A percentile compares a stretch with the other conserved stretches of the same genome.
These are phyloP conservation scores for Tetranychus piercei DNA, from an alignment of 2,888 invertebrate genomes.

Conservation along the genomic window DNA sequence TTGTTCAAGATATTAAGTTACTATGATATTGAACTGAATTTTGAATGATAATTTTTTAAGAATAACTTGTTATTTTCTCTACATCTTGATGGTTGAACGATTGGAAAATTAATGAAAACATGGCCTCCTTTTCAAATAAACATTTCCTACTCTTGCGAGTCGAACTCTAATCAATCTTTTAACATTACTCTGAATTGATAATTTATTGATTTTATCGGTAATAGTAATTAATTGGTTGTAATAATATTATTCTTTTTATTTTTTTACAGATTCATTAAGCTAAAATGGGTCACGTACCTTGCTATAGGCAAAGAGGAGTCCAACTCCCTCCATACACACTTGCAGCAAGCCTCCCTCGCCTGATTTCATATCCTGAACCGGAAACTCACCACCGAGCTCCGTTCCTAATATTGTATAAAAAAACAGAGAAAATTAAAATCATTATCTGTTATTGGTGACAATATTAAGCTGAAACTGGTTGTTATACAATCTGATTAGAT, in stretches of 20 bases:
- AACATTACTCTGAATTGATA: too few relatives aligned
- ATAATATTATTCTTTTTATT: too few relatives aligned
- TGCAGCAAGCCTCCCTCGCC: slow-evolving; percentile 85
- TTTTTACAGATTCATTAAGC: background rate
- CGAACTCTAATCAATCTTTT: too few relatives aligned
- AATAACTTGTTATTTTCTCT: background rate
- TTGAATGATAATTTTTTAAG: background rate
- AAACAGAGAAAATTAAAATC: background rate
- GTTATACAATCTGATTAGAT: too few relatives aligned
- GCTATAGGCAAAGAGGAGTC: slow-evolving; percentile 93
- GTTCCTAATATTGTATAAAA: slow-evolving; percentile 20
- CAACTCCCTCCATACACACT: slow-evolving; percentile 98
- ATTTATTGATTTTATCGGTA: too few relatives aligned
- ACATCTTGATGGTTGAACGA: background rate
- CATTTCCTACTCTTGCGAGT: too few relatives aligned
- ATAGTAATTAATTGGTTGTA: too few relatives aligned
- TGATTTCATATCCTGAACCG: slow-evolving; percentile 87
- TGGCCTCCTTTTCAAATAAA: too few relatives aligned
- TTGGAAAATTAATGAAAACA: too few relatives aligned
- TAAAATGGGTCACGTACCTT: slow-evolving; percentile 51
- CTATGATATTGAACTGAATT: background rate
- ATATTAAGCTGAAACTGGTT: background rate
- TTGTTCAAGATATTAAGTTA: background rate
- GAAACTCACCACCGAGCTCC: slow-evolving; percentile 67
- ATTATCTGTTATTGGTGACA: background rate